Base-by-base conservation (phyloP, 2,888 invertebrate genomes). In the Cheiracanthium punctorium region DNA sequence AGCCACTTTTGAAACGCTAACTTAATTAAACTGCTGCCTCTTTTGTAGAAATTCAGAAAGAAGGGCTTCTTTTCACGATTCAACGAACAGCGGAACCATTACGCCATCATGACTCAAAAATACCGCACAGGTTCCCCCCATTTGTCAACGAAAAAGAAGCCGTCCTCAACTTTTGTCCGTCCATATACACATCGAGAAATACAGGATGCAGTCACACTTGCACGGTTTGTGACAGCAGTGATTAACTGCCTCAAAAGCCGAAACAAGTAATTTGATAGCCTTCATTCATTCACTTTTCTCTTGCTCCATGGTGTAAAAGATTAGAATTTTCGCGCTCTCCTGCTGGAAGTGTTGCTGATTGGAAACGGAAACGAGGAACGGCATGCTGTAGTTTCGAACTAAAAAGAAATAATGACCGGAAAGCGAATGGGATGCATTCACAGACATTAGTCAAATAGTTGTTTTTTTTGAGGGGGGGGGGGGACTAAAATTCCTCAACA, bases 181-280 rank as follows among this genome's bases (percentile, higher is more conserved):
- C n/a, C n/a, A n/a, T n/a, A 52, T 20, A 58, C n/a, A 32, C 24
- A 10, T n/a, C n/a, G n/a, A n/a, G 43, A 1, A 72, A 52, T 30
- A 24, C 48, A 72, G 48, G 37, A 72, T 72, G 70, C 24, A 20
- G 64, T 65, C 43, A 29, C 43, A 72, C 29, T 80, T 43, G 41
- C 20, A n/a, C n/a, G 14, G 24, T n/a, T 30, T 64, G 24, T 30
- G 58, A 80, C 80, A 65, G 24, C 33, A 43, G 65, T 80, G 72
- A 80, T 80, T 72, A 72, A 41, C 72, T 12, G 29, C 37, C 28
- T 28, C 20, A 52, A n/a, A n/a, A 64, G 70, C 48, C 32, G 77
- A 24, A 14, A 28, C 17, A 33, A 79, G 33, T 71, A 52, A 28
- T 71, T 71, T 71, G 77, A 69, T 77, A 64, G 58, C 58, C n/a